Evolutionary conservation across 2,888 invertebrate species (phyloP).

Genomic region (Latrodectus hesperus): DNA sequence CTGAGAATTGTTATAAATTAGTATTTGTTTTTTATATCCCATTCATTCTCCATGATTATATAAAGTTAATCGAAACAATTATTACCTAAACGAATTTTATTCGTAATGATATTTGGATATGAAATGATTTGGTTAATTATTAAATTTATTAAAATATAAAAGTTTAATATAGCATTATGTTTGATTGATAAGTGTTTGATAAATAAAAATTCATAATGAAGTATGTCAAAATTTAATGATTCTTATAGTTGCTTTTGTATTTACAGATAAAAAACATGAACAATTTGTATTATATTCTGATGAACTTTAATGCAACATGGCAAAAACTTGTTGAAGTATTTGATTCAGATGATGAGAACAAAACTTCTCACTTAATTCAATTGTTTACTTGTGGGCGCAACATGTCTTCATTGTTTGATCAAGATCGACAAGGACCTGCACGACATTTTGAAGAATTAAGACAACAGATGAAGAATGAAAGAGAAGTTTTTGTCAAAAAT

Average conservation of each 20-base stretch:
- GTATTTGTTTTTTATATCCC: too few species aligned
- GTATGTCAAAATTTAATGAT: too few species aligned
- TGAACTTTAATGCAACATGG: slow-evolving; percentile 45
- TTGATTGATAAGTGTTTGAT: too few species aligned
- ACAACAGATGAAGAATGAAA: slow-evolving; percentile 70
- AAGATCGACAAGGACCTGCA: slow-evolving; percentile 67
- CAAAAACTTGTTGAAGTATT: slow-evolving; percentile 33
- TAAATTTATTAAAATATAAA: too few species aligned
- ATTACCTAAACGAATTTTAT: too few species aligned
- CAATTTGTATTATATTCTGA: slow-evolving; percentile 34
- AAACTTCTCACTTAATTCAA: slow-evolving; percentile 68
- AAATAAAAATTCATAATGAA: too few species aligned
- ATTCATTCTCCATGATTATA: too few species aligned
- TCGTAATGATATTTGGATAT: too few species aligned
- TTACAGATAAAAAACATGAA: slow-evolving; percentile 38
- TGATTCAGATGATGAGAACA: slow-evolving; percentile 60
- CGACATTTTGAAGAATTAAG: slow-evolving; percentile 70
- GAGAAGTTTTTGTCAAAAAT: slow-evolving; percentile 66
- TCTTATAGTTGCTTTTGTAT: neutral
- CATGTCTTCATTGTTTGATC: slow-evolving; percentile 69
- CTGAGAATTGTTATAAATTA: too few species aligned
- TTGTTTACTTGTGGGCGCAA: slow-evolving; percentile 70
- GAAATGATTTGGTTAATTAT: too few species aligned
- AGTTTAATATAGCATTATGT: too few species aligned
- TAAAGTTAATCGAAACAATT: too few species aligned